Base-by-base conservation (phyloP, 2,888 invertebrate genomes). In the Steinernema carpocapsae region DNA sequence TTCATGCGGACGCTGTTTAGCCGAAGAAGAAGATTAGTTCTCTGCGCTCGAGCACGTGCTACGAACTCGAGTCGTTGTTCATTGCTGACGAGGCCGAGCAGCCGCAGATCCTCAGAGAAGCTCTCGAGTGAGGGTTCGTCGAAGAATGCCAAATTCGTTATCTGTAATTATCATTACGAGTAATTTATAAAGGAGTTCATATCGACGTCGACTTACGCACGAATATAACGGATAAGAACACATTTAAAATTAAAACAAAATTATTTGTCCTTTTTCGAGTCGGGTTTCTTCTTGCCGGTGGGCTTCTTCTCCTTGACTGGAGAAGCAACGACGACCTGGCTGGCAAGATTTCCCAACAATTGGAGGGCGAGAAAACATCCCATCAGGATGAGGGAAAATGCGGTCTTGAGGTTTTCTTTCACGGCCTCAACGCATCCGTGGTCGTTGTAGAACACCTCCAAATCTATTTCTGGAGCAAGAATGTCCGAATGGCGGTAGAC, bases 41-140 rank as follows among this genome's bases (percentile, higher is more conserved):
- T 22, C 51, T 78, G 26, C 75, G 78, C 22, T 78, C 78, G 32
- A 71, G 59, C 70, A 79, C 78, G 7, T 56, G 72, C 19, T 78
- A 48, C 70, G 78, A 78, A 22, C 71, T 70, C 26, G 78, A 78
- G 37, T 72, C 76, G 19, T 32, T 59, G 37, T 73, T 70, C 56
- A 51, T 75, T 12, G 43, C 73, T 10, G 59, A 59, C 32, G 75
- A 75, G 24, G 24, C 26, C 24, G 56, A 56, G 56, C 56, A 56
- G 56, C 56, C 3, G 26, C 56, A 22, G n/a, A 24, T 24, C 56
- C 24, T 26, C 6, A 56, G 26, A 14, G 56, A 51, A 19, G 19
- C 6, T 6, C n/a, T n/a, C 51, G 51, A 51, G 6, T 51, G 19
- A 19, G 7, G 51, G n/a, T n/a, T n/a, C n/a, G n/a, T n/a, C n/a